These are phyloP conservation scores for Drosophila leonis DNA, from an alignment of 2,888 invertebrate genomes.

Conservation along the genomic window DNA sequence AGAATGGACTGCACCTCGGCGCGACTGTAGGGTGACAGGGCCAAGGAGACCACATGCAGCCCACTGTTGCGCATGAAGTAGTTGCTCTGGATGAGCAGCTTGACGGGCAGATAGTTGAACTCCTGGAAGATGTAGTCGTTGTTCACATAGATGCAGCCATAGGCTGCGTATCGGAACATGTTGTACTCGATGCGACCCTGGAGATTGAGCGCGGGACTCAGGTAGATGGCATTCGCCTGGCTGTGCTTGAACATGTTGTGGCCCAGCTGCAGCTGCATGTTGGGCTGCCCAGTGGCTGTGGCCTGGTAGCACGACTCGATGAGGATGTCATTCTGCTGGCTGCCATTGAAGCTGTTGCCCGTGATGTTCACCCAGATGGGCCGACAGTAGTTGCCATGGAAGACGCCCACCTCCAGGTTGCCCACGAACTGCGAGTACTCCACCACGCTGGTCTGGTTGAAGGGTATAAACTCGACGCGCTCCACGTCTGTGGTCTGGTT, in stretches of 20 bases:
- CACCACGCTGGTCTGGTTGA: slow-evolving; percentile 94
- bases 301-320: slow-evolving; percentile 92
- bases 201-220: slow-evolving; percentile 93
- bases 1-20: slow-evolving; percentile 92
- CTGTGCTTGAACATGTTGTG: slow-evolving; percentile 94
- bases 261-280: slow-evolving; percentile 91
- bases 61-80: slow-evolving; percentile 96
- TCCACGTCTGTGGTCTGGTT: slow-evolving; percentile 90
- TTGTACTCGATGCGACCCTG: slow-evolving; percentile 94
- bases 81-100: slow-evolving; percentile 92
- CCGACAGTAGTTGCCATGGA: slow-evolving; percentile 97
- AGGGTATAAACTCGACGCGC: slow-evolving; percentile 90
- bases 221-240: slow-evolving; percentile 90
- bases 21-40: slow-evolving; percentile 94
- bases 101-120: slow-evolving; percentile 90
- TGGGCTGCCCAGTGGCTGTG: slow-evolving; percentile 85
- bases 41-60: slow-evolving; percentile 94
- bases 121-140: slow-evolving; percentile 91
- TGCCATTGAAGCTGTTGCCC: slow-evolving; percentile 94
- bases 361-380: slow-evolving; percentile 95
- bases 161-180: slow-evolving; percentile 92
- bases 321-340: slow-evolving; percentile 92
- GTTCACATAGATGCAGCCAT: slow-evolving; percentile 93
- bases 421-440: slow-evolving; percentile 94
- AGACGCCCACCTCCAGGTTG: slow-evolving; percentile 94